Conservation (phyloP, 2,797 vertebrate species). For the Danio albolineatus region DNA sequence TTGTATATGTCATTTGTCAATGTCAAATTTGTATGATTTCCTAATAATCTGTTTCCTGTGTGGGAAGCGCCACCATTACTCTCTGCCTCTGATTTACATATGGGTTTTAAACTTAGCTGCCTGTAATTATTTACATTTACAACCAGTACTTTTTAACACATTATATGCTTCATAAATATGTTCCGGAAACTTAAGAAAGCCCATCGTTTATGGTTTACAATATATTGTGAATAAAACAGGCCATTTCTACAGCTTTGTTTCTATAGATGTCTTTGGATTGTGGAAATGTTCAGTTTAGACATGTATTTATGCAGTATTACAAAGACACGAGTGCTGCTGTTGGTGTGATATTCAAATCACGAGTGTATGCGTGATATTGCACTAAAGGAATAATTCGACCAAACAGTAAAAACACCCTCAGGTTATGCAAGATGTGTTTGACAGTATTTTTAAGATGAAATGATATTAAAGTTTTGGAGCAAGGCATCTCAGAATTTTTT, state of each 20-base stretch:
- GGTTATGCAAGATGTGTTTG: not conserved
- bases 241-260: not conserved
- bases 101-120: constrained; percentile 12
- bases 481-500: too few species aligned
- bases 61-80: constrained; percentile 1
- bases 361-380: too few species aligned
- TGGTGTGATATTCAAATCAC: too few species aligned
- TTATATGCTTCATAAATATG: constrained; percentile 23
- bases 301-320: not conserved
- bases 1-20: constrained; percentile 19
- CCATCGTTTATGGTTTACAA: not conserved
- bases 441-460: too few species aligned
- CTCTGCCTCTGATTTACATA: constrained; percentile 8
- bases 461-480: too few species aligned
- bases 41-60: constrained; percentile 41
- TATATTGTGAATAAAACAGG: not conserved
- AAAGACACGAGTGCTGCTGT: not conserved
- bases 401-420: not conserved
- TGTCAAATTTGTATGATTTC: constrained; percentile 39
- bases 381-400: not conserved
- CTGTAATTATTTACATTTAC: constrained; percentile 26
- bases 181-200: not conserved
- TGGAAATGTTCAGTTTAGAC: not conserved
- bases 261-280: not conserved
- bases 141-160: constrained; percentile 21